Evolutionary conservation across 1,140 invertebrate species (phyloP).

Genomic region (Brachionus rotundiformis): DNA sequence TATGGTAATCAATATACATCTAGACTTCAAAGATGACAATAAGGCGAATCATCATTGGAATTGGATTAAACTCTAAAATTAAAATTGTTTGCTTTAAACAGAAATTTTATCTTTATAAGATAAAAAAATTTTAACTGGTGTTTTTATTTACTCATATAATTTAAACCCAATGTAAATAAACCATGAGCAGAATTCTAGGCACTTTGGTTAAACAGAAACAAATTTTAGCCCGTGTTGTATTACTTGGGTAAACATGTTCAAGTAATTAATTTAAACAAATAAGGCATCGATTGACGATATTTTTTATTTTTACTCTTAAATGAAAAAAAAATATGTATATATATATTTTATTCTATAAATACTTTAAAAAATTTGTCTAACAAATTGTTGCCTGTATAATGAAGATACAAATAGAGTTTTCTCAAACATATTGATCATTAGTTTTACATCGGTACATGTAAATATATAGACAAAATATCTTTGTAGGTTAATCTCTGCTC

Average conservation of each 20-base stretch:
- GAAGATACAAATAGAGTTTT: not conserved
- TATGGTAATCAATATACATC: too few relatives aligned
- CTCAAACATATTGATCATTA: not conserved
- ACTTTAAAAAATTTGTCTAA: not conserved
- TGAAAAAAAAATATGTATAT: too few relatives aligned
- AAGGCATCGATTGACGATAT: not conserved
- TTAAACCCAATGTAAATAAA: not conserved
- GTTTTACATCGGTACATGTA: not conserved
- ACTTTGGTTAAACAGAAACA: not conserved
- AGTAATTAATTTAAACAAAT: not conserved
- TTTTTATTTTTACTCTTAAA: not conserved
- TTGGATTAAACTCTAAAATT: too few relatives aligned
- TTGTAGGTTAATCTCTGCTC: slow-evolving; percentile 1
- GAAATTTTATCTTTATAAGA: too few relatives aligned
- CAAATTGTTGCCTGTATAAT: not conserved
- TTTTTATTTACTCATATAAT: not conserved
- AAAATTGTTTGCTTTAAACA: too few relatives aligned
- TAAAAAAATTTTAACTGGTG: not conserved
- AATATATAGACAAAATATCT: not conserved
- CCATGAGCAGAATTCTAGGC: not conserved
- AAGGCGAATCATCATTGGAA: not conserved
- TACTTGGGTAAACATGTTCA: not conserved
- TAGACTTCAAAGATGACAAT: too few relatives aligned
- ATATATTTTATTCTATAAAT: not conserved
- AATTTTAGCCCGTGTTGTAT: not conserved